Evolutionary conservation across 2,797 vertebrate genomes (phyloP).

Genomic region (Lutjanus argentimaculatus): DNA sequence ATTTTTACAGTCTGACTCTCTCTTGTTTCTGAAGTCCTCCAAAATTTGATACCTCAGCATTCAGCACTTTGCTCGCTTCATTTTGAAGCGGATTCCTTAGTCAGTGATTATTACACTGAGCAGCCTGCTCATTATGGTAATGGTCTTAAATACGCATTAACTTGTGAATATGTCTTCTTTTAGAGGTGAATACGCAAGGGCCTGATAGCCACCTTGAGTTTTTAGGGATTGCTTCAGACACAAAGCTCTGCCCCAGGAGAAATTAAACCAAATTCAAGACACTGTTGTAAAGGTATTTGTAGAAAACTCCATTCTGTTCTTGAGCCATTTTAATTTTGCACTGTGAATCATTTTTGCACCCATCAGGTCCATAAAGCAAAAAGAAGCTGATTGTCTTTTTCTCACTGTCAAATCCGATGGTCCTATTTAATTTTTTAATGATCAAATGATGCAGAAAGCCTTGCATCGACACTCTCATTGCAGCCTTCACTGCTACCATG

Average conservation of each 20-base stretch:
- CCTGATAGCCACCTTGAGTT: constrained; percentile 28
- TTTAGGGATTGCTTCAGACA: constrained; percentile 8
- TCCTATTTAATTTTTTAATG: background rate
- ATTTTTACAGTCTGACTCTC: background rate
- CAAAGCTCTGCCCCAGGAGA: constrained; percentile 8
- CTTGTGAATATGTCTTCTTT: background rate
- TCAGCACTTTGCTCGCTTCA: constrained; percentile 16
- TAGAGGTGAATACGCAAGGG: background rate
- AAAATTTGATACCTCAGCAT: background rate
- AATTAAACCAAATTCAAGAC: constrained; percentile 24
- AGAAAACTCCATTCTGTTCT: background rate
- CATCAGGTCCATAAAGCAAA: background rate
- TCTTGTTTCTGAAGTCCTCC: background rate
- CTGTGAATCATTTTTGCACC: background rate
- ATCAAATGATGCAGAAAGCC: background rate
- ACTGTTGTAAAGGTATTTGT: constrained; percentile 1
- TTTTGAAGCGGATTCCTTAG: constrained; percentile 7
- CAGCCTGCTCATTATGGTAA: constrained; percentile 18
- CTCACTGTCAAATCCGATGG: background rate
- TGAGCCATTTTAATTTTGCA: constrained; percentile 11
- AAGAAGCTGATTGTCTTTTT: background rate
- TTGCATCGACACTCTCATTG: background rate
- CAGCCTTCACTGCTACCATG: background rate
- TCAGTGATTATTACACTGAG: constrained; percentile 19
- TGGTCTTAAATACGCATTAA: constrained; percentile 12